Evolutionary conservation across 2,888 invertebrate species (phyloP).

Genomic region (Eremobia ochroleuca): DNA sequence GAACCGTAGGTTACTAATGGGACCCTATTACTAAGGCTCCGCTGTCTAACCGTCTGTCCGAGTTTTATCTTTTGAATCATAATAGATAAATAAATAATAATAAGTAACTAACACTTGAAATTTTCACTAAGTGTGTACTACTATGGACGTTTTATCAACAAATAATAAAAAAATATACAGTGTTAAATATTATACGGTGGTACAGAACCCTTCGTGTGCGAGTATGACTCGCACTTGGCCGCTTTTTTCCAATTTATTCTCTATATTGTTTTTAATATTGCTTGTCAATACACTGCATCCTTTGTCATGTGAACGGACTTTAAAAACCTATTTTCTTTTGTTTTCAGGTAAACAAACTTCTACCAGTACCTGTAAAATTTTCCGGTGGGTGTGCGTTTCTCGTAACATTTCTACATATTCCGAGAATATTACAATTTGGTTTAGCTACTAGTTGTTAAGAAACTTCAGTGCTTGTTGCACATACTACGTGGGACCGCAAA

Average conservation of each 20-base stretch:
- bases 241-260: not conserved
- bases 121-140: too few species aligned
- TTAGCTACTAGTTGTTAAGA: constrained; percentile 35
- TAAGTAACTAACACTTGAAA: too few species aligned
- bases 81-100: too few species aligned
- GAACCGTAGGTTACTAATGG: too few species aligned
- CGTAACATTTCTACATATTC: not conserved
- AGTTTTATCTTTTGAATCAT: too few species aligned
- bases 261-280: not conserved
- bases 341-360: constrained; percentile 38
- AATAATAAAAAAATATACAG: not conserved
- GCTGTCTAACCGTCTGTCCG: too few species aligned
- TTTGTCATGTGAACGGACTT: not conserved
- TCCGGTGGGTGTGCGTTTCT: constrained; percentile 31
- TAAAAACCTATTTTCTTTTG: constrained; percentile 17
- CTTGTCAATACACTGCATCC: not conserved
- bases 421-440: constrained; percentile 8
- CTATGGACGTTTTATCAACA: too few species aligned
- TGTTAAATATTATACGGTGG: not conserved
- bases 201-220: not conserved
- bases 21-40: too few species aligned
- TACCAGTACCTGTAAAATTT: not conserved
- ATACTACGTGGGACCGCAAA: constrained; percentile 43
- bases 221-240: not conserved
- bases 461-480: constrained; percentile 41